Evolutionary conservation across 2,888 invertebrate genomes (phyloP), one percentile per base, ranked within the genome.

Genomic region (Drosophila meridionalis): DNA sequence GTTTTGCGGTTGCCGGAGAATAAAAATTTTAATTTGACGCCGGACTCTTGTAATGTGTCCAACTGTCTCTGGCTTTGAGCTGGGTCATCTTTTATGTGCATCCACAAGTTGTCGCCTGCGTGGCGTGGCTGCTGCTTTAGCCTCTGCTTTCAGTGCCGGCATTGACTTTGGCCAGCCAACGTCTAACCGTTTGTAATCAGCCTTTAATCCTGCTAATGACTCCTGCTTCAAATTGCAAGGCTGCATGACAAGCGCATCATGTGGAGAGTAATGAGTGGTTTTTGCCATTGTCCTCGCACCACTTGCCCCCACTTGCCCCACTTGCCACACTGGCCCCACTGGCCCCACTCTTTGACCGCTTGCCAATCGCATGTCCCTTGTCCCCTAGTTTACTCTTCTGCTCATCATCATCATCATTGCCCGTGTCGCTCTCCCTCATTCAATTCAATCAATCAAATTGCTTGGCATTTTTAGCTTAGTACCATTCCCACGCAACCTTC

Each of bases 371-470:
- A 14, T 61, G 42, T 38, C 26, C 40, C 30, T 57, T 70, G 56
- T 48, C 56, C 34, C 26, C 38, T 26, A 30, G 38, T 42, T 38
- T 40, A 20, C 74, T 56, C 32, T 20, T 30, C 56, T 59, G 42
- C 68, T 60, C 60, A 63, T 53, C 59, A 64, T 60, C 60, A 62
- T 55, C 60, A 64, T 52, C 69, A 67, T 56, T 63, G 70, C 71
- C 52, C 76, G 42, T 56, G 53, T 73, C 45, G 74, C 55, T 67
- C 64, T 58, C 84, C 71, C 67, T 69, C 72, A 53, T 75, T 75
- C 84, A 82, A 76, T 84, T 87, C 89, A 84, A 84, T 84, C 89
- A 89, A 84, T 84, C 84, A 84, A 89, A 82, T 81, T 74, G 77
- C 55, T 52, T 73, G 77, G 63, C 80, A 73, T 74, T 87, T 74